phyloP scores from a whole-genome alignment of 1,140 invertebrate genomes.

The Panulirus ornatus region DNA sequence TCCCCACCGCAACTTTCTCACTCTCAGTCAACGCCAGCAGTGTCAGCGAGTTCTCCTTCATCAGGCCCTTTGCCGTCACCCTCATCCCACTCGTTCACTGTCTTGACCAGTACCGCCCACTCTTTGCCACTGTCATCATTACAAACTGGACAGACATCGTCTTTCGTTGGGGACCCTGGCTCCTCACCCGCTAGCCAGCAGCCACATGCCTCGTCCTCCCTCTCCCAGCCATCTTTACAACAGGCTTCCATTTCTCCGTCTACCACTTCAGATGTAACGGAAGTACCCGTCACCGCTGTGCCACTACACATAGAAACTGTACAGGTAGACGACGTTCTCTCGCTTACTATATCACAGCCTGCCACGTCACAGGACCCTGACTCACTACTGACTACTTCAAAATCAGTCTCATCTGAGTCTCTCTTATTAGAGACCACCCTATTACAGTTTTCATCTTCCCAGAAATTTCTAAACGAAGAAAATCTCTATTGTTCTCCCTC shows the following conservation, averaged over 20 bases:
- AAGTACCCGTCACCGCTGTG: not conserved
- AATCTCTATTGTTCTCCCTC: not conserved
- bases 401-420: not conserved
- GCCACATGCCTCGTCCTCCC: not conserved
- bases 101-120: not conserved
- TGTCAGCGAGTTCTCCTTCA: not conserved
- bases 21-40: conserved; percentile 29
- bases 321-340: not conserved
- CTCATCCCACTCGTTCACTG: not conserved
- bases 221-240: not conserved
- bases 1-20: not conserved
- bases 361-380: not conserved
- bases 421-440: not conserved
- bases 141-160: not conserved
- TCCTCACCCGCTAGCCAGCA: not conserved
- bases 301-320: not conserved
- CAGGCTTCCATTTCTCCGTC: not conserved
- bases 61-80: not conserved
- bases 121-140: not conserved
- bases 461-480: not conserved
- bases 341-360: conserved; percentile 4
- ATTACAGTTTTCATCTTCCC: not conserved
- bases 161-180: not conserved
- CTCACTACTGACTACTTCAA: not conserved
- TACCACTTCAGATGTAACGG: no score